Conservation (phyloP, 2,888 invertebrate genomes). For the Thymelicus sylvestris region DNA sequence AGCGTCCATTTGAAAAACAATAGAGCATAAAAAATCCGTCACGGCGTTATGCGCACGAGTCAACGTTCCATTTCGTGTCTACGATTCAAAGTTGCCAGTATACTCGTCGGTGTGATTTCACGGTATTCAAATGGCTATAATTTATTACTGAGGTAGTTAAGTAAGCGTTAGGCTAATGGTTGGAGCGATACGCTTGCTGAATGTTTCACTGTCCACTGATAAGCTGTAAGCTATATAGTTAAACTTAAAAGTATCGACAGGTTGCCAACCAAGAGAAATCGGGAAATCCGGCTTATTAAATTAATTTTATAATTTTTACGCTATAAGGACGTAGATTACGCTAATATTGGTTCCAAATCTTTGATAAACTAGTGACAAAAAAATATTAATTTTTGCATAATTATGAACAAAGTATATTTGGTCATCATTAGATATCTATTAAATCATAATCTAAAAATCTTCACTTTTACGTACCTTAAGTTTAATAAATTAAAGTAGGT, state of each 20-base stretch:
- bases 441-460: too few relatives aligned
- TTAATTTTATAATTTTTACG: too few relatives aligned
- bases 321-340: too few relatives aligned
- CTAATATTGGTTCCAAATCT: too few relatives aligned
- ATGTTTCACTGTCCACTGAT: not conserved
- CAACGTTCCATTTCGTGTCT: constrained; percentile 62
- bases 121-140: constrained; percentile 41
- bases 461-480: too few relatives aligned
- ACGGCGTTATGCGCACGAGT: constrained; percentile 70
- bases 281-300: too few relatives aligned
- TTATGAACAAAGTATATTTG: too few relatives aligned
- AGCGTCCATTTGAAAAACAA: constrained; percentile 78
- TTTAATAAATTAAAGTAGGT: too few relatives aligned
- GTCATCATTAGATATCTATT: too few relatives aligned
- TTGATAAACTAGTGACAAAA: too few relatives aligned
- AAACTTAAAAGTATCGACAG: not conserved
- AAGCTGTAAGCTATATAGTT: not conserved
- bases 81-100: constrained; percentile 37
- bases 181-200: constrained; percentile 18
- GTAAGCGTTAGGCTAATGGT: constrained; percentile 40
- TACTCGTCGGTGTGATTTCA: constrained; percentile 44
- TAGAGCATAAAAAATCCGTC: constrained; percentile 82
- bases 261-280: too few relatives aligned
- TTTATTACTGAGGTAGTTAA: constrained; percentile 41
- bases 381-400: too few relatives aligned